Evolutionary conservation across 64 coral and sea anemone species (phyloP).

Genomic region (Dendronephthya gigantea): DNA sequence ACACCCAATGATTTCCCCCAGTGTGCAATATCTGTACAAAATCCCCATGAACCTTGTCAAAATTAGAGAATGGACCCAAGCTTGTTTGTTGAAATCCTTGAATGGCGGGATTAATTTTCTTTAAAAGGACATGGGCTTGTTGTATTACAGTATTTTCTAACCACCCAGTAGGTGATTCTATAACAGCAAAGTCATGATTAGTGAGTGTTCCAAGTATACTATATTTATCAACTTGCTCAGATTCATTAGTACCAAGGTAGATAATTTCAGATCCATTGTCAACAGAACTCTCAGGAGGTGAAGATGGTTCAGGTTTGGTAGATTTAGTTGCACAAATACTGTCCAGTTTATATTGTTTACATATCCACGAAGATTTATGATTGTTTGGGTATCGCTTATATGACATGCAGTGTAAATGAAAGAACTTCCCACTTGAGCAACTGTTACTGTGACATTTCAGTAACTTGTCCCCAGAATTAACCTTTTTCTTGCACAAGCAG

Average conservation of each 20-base stretch:
- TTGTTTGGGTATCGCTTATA: background rate
- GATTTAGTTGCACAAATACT: background rate
- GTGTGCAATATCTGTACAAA: slow-evolving; percentile 26
- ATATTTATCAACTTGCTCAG: slow-evolving; percentile 5
- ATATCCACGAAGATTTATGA: too few species aligned
- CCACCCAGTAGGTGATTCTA: slow-evolving; percentile 24
- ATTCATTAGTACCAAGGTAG: background rate
- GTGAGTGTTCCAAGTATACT: background rate
- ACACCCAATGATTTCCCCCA: slow-evolving; percentile 30
- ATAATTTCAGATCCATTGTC: background rate
- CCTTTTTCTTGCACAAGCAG: too few species aligned
- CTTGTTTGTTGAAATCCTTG: slow-evolving; percentile 37
- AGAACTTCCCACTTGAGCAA: background rate
- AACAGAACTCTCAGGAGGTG: background rate
- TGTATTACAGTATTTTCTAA: slow-evolving; percentile 35
- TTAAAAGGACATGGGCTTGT: slow-evolving; percentile 36
- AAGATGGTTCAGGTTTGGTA: background rate
- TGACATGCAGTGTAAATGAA: background rate
- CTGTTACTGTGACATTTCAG: background rate
- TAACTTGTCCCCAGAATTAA: background rate
- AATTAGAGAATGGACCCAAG: slow-evolving; percentile 16
- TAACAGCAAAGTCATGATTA: slow-evolving; percentile 26
- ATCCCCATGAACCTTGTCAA: slow-evolving; percentile 6
- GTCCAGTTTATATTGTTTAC: too few species aligned
- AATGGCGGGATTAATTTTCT: slow-evolving; percentile 25